These are phyloP conservation scores for Phocoena sinus DNA, from an alignment of 2,113 vertebrate species.

Conservation along the genomic window DNA sequence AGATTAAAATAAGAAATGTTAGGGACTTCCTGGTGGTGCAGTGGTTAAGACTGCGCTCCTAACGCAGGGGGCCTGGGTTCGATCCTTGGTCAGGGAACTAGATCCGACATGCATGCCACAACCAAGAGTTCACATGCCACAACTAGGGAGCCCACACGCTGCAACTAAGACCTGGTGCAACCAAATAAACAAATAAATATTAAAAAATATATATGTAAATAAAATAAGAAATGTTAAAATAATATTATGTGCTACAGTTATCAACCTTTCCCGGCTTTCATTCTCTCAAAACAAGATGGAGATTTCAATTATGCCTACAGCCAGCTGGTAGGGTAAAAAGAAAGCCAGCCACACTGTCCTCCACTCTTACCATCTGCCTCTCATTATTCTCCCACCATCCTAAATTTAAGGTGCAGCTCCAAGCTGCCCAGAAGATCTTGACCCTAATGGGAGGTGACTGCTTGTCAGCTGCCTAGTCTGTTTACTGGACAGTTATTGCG, in stretches of 20 bases:
- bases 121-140: too few relatives aligned
- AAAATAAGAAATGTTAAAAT: not conserved
- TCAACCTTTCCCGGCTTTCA: not conserved
- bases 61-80: too few relatives aligned
- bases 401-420: not conserved
- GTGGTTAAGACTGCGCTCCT: too few relatives aligned
- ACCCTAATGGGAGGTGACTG: not conserved
- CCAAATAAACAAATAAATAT: too few relatives aligned
- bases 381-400: not conserved
- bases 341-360: not conserved
- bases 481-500: slow-evolving; percentile 5
- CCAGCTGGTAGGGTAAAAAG: not conserved
- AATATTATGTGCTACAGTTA: not conserved
- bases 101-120: too few relatives aligned
- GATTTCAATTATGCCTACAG: not conserved
- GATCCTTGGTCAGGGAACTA: too few relatives aligned
- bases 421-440: not conserved
- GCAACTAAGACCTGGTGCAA: too few relatives aligned
- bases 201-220: too few relatives aligned
- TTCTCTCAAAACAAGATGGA: slow-evolving; percentile 26
- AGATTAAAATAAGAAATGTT: not conserved
- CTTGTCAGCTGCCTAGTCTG: slow-evolving; percentile 16
- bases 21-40: not conserved
- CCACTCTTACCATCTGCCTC: not conserved
- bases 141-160: too few relatives aligned